A percentile compares a stretch with the other conserved stretches of the same genome.
These are phyloP conservation scores for Drosophila buzzatii DNA, from an alignment of 2,888 invertebrate species.

Conservation along the genomic window DNA sequence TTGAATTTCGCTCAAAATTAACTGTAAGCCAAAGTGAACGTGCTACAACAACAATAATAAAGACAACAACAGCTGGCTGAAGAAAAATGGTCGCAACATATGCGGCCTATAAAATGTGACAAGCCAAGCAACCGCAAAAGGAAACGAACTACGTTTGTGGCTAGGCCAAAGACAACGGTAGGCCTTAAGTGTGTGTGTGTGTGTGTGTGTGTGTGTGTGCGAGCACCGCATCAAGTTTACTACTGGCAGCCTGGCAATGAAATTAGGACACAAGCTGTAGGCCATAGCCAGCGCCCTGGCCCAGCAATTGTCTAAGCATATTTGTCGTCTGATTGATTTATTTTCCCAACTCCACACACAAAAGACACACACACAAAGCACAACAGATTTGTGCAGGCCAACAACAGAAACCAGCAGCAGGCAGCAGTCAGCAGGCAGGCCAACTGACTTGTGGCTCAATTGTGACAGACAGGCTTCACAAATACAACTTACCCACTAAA, in stretches of 20 bases:
- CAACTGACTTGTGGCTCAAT: constrained; percentile 60
- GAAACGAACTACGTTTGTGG: constrained; percentile 42
- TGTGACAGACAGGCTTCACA: constrained; percentile 48
- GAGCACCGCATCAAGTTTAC: constrained; percentile 42
- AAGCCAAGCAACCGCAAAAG: constrained; percentile 54
- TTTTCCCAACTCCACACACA: constrained; percentile 61
- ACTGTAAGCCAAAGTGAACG: constrained; percentile 74
- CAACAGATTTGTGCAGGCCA: constrained; percentile 30
- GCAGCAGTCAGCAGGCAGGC: constrained; percentile 13
- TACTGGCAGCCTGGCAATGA: constrained; percentile 58
- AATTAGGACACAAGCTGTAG: constrained; percentile 64
- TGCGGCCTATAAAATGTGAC: constrained; percentile 80
- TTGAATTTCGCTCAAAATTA: constrained; percentile 79
- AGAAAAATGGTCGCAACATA: constrained; percentile 70
- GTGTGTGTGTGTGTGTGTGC: constrained; percentile 24
- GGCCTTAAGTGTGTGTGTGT: background rate
- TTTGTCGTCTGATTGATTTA: constrained; percentile 83
- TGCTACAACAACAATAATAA: constrained; percentile 50
- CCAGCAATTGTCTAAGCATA: constrained; percentile 80
- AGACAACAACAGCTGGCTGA: constrained; percentile 30
- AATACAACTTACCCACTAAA: constrained; percentile 18
- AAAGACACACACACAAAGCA: constrained; percentile 59
- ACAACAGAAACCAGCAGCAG: constrained; percentile 17
- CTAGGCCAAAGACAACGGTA: constrained; percentile 63
- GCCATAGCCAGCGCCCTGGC: constrained; percentile 37